Percentiles rank a stretch among this genome's conserved stretches.
These are phyloP conservation scores for Propithecus perrieri DNA, from an alignment of 2,797 vertebrate species.

Conservation along the genomic window DNA sequence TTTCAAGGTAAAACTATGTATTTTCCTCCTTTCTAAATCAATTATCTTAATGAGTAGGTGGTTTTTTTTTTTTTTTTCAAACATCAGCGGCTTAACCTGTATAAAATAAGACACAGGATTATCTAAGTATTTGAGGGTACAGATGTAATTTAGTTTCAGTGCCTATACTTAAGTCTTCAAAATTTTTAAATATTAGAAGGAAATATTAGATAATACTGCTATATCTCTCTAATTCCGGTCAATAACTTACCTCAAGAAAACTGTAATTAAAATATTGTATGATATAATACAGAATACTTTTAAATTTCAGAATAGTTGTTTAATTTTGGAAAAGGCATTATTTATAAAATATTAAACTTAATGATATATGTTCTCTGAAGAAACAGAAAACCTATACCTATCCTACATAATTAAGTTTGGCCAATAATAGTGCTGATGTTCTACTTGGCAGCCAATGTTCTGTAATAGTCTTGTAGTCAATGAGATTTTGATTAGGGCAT, in stretches of 20 bases:
- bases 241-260: slow-evolving; percentile 18
- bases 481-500: slow-evolving; percentile 1
- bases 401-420: neutral
- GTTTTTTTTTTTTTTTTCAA: neutral
- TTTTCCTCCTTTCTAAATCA: neutral
- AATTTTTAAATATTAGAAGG: neutral
- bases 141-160: neutral
- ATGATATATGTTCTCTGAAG: neutral
- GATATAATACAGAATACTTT: slow-evolving; percentile 14
- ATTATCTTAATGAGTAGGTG: neutral
- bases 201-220: neutral
- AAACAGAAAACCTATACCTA: neutral
- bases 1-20: neutral
- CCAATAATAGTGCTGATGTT: neutral
- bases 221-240: neutral
- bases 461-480: neutral
- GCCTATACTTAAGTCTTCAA: neutral
- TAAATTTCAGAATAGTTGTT: neutral
- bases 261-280: neutral
- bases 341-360: neutral
- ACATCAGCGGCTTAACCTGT: neutral
- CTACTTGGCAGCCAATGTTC: neutral
- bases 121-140: neutral
- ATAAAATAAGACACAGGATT: neutral
- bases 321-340: slow-evolving; percentile 1